Base-by-base conservation (phyloP, 1,140 invertebrate genomes). In the Scaptomyza pallida region DNA sequence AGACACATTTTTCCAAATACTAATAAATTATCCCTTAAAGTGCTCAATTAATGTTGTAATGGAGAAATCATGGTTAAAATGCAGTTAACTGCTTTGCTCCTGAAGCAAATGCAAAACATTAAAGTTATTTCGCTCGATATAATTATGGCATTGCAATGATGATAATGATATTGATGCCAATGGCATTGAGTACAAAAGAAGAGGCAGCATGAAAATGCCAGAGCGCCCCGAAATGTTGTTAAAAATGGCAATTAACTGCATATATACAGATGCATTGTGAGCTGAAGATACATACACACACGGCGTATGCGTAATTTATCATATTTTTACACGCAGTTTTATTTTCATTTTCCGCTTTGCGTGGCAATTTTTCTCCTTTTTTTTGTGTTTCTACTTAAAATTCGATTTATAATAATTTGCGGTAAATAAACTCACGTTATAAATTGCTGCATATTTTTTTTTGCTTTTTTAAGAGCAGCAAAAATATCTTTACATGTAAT, bases 351-450 rank as follows among this genome's bases (percentile, higher is more conserved):
- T 70, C 43, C 41, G 60, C 57, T 59, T 43, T 19, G 37, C 47
- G 15, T 54, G 10, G 9, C 9, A 37, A 68, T 72, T 47, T 35
- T 16, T 62, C 17, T 10, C 12, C n/a, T 40, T 57, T 17, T 37
- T 33, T 62, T 76, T 45, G 5, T 13, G 56, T 50, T 60, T 41
- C 8, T 79, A 75, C 75, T 82, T 82, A 72, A 83, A 83, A 78
- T 82, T 83, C 78, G 78, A 82, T 82, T 82, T 81, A 82, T 82
- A 82, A 82, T 65, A 82, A 82, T 81, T 81, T 81, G 78, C 70
- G 78, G 78, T 68, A 82, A 82, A 82, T 82, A 82, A 82, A 81
- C 74, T 77, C 80, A 52, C 63, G 40, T 56, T 63, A 81, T 82
- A 81, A 82, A 81, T 71, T 77, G 68, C 44, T 65, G 63, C 54